phyloP scores from a whole-genome alignment of 2,797 vertebrate genomes.

The Chelidonichthys spinosus region DNA sequence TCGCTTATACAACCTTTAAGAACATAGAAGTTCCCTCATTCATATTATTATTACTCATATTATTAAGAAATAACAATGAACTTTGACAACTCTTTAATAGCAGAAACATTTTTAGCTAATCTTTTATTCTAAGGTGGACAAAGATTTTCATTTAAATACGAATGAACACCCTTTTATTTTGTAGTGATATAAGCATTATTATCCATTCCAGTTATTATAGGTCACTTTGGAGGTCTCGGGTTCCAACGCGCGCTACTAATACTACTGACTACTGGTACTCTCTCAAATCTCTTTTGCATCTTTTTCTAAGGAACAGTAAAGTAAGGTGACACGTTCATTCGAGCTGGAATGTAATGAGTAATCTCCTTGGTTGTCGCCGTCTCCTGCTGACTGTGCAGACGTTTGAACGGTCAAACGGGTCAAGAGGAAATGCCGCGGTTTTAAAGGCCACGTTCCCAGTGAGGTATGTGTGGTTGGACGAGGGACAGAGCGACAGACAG shows the following conservation, averaged over 20 bases:
- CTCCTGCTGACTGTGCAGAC: constrained; percentile 30
- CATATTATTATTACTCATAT: background rate
- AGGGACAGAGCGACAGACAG: constrained; percentile 12
- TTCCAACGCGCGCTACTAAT: background rate
- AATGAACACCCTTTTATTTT: background rate
- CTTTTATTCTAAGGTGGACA: background rate
- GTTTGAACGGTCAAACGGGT: constrained; percentile 43
- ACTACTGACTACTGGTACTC: background rate
- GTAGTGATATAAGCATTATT: no score
- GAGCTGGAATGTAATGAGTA: constrained; percentile 25
- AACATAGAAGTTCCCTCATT: background rate
- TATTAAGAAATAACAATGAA: background rate
- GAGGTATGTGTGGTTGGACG: constrained; percentile 36
- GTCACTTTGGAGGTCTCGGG: background rate
- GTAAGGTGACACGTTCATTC: constrained; percentile 6
- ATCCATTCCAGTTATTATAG: background rate
- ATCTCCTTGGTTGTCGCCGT: constrained; percentile 36
- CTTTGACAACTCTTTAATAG: background rate
- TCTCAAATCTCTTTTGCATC: constrained; percentile 8
- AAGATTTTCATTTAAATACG: background rate
- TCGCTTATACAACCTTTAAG: no score
- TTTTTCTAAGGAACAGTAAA: constrained; percentile 1
- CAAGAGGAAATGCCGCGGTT: constrained; percentile 52
- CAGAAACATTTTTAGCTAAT: background rate
- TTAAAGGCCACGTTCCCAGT: constrained; percentile 41